Conservation (phyloP, 2,797 vertebrate species). For the Dallia pectoralis region DNA sequence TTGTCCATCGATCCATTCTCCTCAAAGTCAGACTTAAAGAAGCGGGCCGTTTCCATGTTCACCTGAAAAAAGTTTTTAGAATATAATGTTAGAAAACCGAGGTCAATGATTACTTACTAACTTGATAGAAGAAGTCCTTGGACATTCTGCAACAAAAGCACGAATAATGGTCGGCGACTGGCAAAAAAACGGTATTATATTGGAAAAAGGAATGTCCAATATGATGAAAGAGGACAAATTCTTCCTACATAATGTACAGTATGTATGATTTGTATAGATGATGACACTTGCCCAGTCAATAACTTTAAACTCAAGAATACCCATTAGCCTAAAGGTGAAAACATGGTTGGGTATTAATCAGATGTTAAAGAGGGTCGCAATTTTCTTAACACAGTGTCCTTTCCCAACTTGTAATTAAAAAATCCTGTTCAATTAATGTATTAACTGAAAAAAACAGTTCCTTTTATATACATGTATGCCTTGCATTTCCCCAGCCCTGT, state of each 20-base stretch:
- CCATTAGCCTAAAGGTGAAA: not conserved
- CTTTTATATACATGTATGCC: constrained; percentile 25
- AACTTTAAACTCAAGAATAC: not conserved
- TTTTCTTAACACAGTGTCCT: not conserved
- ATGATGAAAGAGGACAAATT: not conserved
- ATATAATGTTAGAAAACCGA: not conserved
- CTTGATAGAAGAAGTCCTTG: not conserved
- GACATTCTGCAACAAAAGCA: not conserved
- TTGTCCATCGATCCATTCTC: constrained; percentile 82
- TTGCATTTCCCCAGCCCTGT: constrained; percentile 22
- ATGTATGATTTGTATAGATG: not conserved
- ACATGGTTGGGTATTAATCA: not conserved
- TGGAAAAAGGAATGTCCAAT: not conserved
- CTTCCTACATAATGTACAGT: not conserved
- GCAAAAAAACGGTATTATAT: not conserved
- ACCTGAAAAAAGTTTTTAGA: constrained; percentile 55
- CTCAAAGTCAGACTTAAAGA: constrained; percentile 80
- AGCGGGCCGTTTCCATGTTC: constrained; percentile 81
- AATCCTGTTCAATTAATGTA: not conserved
- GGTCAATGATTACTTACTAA: constrained; percentile 10
- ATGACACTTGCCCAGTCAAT: not conserved
- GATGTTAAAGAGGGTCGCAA: not conserved
- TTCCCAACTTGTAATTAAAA: constrained; percentile 11
- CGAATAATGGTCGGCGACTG: not conserved
- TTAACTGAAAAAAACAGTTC: constrained; percentile 19